These are phyloP conservation scores for Epicampocera succincta DNA, from an alignment of 2,888 invertebrate species.

Conservation along the genomic window DNA sequence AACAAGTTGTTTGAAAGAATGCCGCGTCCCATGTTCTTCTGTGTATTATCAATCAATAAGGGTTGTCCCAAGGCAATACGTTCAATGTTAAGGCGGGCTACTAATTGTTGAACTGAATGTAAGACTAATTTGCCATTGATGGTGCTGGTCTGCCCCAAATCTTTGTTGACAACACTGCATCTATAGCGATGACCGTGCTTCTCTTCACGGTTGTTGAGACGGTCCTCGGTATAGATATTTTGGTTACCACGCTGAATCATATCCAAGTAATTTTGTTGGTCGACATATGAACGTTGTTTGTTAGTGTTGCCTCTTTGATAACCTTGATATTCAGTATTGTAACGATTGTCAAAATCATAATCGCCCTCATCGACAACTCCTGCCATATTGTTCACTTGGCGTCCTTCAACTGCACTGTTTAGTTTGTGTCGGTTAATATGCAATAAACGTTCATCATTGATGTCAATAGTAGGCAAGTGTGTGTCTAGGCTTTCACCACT, in stretches of 20 bases:
- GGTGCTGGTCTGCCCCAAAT: conserved; percentile 73
- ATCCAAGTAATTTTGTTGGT: background rate
- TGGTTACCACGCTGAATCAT: background rate
- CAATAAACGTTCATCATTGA: conserved; percentile 73
- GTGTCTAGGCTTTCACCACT: conserved; percentile 27
- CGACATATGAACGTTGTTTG: background rate
- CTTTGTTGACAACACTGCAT: conserved; percentile 75
- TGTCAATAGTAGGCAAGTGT: conserved; percentile 62
- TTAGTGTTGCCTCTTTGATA: conserved; percentile 57
- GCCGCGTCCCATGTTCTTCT: background rate
- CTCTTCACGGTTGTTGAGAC: background rate
- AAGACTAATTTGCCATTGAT: conserved; percentile 85
- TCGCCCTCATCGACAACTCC: conserved; percentile 11
- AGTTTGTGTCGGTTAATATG: conserved; percentile 72
- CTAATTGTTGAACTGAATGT: conserved; percentile 86
- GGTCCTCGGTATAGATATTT: background rate
- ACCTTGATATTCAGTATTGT: conserved; percentile 51
- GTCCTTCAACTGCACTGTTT: conserved; percentile 50
- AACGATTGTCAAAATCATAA: conserved; percentile 66
- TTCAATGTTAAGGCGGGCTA: conserved; percentile 89
- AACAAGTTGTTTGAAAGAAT: background rate
- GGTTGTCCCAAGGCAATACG: conserved; percentile 86
- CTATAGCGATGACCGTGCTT: conserved; percentile 68
- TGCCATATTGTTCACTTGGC: conserved; percentile 59
- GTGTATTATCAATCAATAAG: conserved; percentile 75